phyloP scores from a whole-genome alignment of 2,797 vertebrate species.

The Graptemys geographica region DNA sequence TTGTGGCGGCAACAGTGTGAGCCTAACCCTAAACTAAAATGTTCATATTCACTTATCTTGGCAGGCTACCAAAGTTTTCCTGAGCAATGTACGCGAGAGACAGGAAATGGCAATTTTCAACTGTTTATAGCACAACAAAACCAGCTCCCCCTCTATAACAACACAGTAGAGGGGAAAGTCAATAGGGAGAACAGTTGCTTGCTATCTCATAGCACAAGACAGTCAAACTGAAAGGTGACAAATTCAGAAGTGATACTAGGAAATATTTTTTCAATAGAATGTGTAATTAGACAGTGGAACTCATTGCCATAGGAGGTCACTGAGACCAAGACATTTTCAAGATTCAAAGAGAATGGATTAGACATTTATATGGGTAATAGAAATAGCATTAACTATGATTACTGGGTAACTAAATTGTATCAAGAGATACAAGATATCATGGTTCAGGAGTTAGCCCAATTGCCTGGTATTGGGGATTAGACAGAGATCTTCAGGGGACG shows the following conservation, averaged over 20 bases:
- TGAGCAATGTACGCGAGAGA: not conserved
- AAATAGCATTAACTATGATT: too few species aligned
- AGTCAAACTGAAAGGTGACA: not conserved
- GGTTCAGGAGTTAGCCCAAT: not conserved
- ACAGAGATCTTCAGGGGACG: not conserved
- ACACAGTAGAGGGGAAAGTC: not conserved
- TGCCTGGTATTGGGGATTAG: not conserved
- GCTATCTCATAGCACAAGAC: not conserved
- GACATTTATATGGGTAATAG: not conserved
- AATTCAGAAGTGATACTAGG: not conserved
- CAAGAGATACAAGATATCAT: not conserved
- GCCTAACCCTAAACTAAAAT: not conserved
- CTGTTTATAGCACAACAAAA: not conserved
- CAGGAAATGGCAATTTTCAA: not conserved
- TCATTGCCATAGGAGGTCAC: not conserved
- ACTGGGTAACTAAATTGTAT: not conserved
- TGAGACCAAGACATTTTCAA: not conserved
- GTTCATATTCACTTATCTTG: not conserved
- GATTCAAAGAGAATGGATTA: not conserved
- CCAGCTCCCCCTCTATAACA: not conserved
- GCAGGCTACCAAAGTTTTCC: not conserved
- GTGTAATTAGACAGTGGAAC: not conserved
- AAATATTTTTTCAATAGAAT: not conserved
- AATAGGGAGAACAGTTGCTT: not conserved
- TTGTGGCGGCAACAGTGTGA: not conserved